A percentile compares a stretch with the other conserved stretches of the same genome.
phyloP scores from a whole-genome alignment of 2,113 vertebrate genomes.

The Danionella cerebrum region DNA sequence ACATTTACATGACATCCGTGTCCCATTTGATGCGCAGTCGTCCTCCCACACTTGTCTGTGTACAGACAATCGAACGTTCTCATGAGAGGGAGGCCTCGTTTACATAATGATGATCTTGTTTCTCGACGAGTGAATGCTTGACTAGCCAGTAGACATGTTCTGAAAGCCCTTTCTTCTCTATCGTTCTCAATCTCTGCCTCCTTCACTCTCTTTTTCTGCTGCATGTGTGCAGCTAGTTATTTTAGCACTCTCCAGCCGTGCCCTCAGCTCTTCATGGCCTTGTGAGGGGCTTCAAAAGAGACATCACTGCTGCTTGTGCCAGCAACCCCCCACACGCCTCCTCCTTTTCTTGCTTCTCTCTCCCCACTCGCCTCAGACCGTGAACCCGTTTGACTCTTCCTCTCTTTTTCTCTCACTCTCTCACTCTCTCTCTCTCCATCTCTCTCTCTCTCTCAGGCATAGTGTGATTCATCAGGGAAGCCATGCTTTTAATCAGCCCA shows the following conservation, averaged over 20 bases:
- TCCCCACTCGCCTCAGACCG: conserved; percentile 14
- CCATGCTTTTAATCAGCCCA: conserved; percentile 47
- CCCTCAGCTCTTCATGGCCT: conserved; percentile 38
- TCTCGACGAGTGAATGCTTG: conserved; percentile 10
- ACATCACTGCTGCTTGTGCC: conserved; percentile 33
- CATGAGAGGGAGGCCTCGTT: conserved; percentile 4
- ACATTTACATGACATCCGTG: neutral
- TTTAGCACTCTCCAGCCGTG: conserved; percentile 22
- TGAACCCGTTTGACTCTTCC: conserved; percentile 33
- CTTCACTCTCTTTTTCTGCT: conserved; percentile 43
- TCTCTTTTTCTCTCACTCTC: conserved; percentile 22
- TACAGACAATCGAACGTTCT: neutral
- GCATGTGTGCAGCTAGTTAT: conserved; percentile 5
- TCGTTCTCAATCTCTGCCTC: neutral
- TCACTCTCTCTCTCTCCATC: conserved; percentile 25
- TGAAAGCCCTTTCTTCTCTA: neutral
- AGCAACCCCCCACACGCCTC: conserved; percentile 7
- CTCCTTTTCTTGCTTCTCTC: conserved; percentile 19
- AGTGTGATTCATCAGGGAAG: conserved; percentile 42
- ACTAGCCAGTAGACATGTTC: conserved; percentile 12
- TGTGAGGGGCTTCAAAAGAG: conserved; percentile 41
- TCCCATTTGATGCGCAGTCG: neutral
- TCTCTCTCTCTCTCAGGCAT: conserved; percentile 30
- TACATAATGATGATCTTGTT: conserved; percentile 18
- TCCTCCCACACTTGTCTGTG: neutral